Evolutionary conservation across 2,888 invertebrate genomes (phyloP).

Genomic region (Parnassius glacialis): DNA sequence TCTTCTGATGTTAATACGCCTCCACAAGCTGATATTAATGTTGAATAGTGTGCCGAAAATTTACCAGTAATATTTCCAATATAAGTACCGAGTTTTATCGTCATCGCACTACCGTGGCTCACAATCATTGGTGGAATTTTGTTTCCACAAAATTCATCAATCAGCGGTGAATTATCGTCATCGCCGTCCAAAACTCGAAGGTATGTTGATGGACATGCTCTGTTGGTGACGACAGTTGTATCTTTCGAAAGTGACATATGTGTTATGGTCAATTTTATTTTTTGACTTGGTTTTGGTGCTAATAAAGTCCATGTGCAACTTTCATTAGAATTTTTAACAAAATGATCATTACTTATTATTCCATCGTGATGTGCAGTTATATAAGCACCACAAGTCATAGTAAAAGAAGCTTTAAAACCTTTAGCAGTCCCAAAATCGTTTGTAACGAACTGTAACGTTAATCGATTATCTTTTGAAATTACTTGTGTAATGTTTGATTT

Average conservation of each 20-base stretch:
- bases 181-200: conserved; percentile 86
- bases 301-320: conserved; percentile 88
- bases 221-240: conserved; percentile 42
- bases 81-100: conserved; percentile 65
- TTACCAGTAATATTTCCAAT: conserved; percentile 45
- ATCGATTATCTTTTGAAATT: conserved; percentile 79
- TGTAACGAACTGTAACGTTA: conserved; percentile 84
- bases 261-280: conserved; percentile 85
- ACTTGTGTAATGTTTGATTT: conserved; percentile 52
- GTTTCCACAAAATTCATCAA: conserved; percentile 84
- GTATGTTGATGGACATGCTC: conserved; percentile 57
- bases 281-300: conserved; percentile 78
- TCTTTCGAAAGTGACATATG: conserved; percentile 72
- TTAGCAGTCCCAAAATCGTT: conserved; percentile 81
- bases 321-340: conserved; percentile 45
- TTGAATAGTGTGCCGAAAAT: conserved; percentile 69
- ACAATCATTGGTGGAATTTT: conserved; percentile 84
- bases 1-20: conserved; percentile 85
- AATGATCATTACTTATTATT: conserved; percentile 64
- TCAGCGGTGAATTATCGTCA: conserved; percentile 81
- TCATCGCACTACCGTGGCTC: conserved; percentile 84
- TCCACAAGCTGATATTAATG: conserved; percentile 87
- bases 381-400: conserved; percentile 85
- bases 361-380: conserved; percentile 80
- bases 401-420: conserved; percentile 89